Evolutionary conservation across 2,888 invertebrate genomes (phyloP).

Genomic region (Leistus spinibarbis): DNA sequence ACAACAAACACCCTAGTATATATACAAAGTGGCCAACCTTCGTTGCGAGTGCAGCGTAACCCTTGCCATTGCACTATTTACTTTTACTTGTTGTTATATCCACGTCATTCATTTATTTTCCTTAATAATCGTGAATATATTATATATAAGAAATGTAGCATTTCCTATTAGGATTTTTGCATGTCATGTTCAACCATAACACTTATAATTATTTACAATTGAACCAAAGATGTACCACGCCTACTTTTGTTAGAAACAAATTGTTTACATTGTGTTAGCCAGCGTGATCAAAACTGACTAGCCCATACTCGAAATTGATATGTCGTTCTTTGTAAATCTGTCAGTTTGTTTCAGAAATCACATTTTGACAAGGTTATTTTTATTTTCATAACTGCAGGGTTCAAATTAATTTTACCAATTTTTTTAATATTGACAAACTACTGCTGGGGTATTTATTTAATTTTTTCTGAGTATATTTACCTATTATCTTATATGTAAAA

Average conservation of each 20-base stretch:
- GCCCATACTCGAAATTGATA: not conserved
- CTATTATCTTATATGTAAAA: too few relatives aligned
- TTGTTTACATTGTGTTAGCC: not conserved
- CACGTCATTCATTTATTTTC: not conserved
- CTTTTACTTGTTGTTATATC: conserved; percentile 31
- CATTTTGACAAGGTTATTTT: not conserved
- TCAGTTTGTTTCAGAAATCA: not conserved
- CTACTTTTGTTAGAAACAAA: not conserved
- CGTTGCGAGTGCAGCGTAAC: not conserved
- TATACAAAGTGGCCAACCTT: conserved; percentile 23
- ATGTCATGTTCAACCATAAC: conserved; percentile 11
- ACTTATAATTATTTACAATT: not conserved
- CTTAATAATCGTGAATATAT: conserved; percentile 8
- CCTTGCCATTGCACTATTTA: conserved; percentile 28
- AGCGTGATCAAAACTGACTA: not conserved
- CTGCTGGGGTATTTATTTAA: too few relatives aligned
- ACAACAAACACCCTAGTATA: conserved; percentile 8
- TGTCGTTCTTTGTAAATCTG: not conserved
- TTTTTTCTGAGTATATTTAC: too few relatives aligned
- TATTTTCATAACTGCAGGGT: not conserved
- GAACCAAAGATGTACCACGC: not conserved
- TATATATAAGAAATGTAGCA: conserved; percentile 25
- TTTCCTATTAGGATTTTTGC: conserved; percentile 29
- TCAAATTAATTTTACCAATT: too few relatives aligned
- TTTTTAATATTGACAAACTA: too few relatives aligned